A percentile compares a stretch with the other conserved stretches of the same genome.
Conservation (phyloP, 2,888 invertebrate species). For the Ophonus ardosiacus region DNA sequence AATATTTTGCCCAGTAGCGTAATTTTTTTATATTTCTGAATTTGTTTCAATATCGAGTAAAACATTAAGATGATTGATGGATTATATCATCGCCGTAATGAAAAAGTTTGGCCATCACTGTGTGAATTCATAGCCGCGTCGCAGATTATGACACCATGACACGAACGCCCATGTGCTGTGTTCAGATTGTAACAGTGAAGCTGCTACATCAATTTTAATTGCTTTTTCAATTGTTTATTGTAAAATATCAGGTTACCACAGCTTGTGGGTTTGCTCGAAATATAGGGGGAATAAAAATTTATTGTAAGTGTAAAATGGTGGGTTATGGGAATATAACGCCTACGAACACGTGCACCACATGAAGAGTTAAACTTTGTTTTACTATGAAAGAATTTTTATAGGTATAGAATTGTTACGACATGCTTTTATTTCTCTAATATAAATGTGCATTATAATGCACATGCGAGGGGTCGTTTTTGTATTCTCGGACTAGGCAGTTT, state of each 20-base stretch:
- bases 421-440: no score
- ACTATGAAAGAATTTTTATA: constrained; percentile 39
- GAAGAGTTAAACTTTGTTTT: constrained; percentile 13
- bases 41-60: no score
- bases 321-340: constrained; percentile 29
- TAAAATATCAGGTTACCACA: constrained; percentile 55
- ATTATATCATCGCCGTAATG: background rate
- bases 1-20: no score
- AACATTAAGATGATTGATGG: background rate
- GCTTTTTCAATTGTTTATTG: constrained; percentile 59
- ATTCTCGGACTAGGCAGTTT: no score
- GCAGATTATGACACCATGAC: constrained; percentile 12
- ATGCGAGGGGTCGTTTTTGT: no score
- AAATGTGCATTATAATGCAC: no score
- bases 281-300: constrained; percentile 55
- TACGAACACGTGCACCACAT: background rate
- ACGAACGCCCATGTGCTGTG: constrained; percentile 13
- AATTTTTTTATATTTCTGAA: no score
- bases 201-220: constrained; percentile 59
- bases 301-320: constrained; percentile 31
- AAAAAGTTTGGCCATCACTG: constrained; percentile 4
- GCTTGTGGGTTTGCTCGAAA: constrained; percentile 39
- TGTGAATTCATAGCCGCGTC: constrained; percentile 4
- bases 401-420: no score
- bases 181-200: constrained; percentile 21